Conservation (phyloP, 2,113 vertebrate genomes). For the Vulpes ferrilata region DNA sequence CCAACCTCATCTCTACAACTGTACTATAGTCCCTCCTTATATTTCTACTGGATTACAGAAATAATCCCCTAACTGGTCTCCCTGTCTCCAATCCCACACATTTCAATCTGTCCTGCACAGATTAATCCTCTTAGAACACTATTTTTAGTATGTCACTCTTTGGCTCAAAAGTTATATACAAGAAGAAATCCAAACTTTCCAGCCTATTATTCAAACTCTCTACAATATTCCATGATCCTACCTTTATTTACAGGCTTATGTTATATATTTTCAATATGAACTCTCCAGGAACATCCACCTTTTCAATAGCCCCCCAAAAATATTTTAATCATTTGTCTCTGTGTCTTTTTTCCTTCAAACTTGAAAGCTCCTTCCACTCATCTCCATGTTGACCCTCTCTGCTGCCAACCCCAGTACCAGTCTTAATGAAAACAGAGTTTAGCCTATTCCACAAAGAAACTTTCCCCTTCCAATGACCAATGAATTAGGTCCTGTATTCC, state of each 20-base stretch:
- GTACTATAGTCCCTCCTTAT: neutral
- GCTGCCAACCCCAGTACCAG: too few species aligned
- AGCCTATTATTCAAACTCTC: slow-evolving; percentile 38
- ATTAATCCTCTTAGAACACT: slow-evolving; percentile 41
- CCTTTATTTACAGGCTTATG: neutral
- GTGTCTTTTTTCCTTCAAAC: neutral
- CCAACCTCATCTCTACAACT: neutral
- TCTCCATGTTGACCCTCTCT: neutral
- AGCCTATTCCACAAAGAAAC: neutral
- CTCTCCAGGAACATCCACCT: neutral
- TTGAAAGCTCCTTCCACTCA: neutral
- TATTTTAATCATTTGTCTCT: neutral
- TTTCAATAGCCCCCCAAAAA: neutral
- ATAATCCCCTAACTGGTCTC: neutral
- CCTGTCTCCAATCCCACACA: neutral
- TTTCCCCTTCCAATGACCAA: neutral
- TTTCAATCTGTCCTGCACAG: neutral
- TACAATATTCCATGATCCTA: neutral
- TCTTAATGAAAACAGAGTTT: neutral
- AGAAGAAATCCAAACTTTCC: slow-evolving; percentile 44
- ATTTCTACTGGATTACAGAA: slow-evolving; percentile 1
- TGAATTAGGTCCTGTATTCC: neutral
- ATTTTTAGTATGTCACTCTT: slow-evolving; percentile 48
- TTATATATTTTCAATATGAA: neutral
- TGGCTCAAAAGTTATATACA: slow-evolving; percentile 5